Conservation (phyloP, 1,140 invertebrate genomes). For the Bombus picipes region DNA sequence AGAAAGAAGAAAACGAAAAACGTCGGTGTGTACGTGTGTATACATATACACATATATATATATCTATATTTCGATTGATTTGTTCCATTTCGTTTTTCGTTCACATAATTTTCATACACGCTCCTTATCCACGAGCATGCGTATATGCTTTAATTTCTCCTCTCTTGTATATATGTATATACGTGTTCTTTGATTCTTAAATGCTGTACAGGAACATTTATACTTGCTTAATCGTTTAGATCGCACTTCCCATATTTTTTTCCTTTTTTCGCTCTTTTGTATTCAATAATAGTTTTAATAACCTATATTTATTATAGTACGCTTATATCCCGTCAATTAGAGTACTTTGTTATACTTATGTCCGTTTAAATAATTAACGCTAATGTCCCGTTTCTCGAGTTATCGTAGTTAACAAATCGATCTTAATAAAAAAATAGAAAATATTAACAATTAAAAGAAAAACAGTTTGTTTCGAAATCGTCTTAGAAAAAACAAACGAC, state of each 20-base stretch:
- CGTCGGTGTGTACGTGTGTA: slow-evolving; percentile 10
- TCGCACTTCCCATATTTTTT: slow-evolving; percentile 57
- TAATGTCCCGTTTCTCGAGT: slow-evolving; percentile 20
- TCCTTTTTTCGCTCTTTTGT: slow-evolving; percentile 50
- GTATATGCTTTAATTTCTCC: not conserved
- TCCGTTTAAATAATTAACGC: slow-evolving; percentile 68
- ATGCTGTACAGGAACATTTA: slow-evolving; percentile 84
- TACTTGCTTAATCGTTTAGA: slow-evolving; percentile 76
- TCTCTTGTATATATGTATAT: slow-evolving; percentile 65
- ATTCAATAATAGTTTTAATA: slow-evolving; percentile 59
- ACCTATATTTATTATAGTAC: slow-evolving; percentile 52
- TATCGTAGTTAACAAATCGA: not conserved
- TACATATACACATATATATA: not conserved
- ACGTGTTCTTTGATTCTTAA: slow-evolving; percentile 82
- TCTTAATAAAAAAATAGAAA: not conserved
- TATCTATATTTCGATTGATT: not conserved
- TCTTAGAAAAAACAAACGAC: slow-evolving; percentile 27
- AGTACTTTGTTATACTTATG: slow-evolving; percentile 68
- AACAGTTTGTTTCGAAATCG: slow-evolving; percentile 33
- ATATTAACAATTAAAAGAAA: not conserved
- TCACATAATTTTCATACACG: not conserved
- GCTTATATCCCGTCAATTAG: slow-evolving; percentile 67
- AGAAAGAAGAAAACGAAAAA: not conserved
- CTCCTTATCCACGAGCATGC: not conserved
- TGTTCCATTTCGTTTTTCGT: not conserved